These are phyloP conservation scores for Canis aureus DNA, from an alignment of 2,113 vertebrate species.

Conservation along the genomic window DNA sequence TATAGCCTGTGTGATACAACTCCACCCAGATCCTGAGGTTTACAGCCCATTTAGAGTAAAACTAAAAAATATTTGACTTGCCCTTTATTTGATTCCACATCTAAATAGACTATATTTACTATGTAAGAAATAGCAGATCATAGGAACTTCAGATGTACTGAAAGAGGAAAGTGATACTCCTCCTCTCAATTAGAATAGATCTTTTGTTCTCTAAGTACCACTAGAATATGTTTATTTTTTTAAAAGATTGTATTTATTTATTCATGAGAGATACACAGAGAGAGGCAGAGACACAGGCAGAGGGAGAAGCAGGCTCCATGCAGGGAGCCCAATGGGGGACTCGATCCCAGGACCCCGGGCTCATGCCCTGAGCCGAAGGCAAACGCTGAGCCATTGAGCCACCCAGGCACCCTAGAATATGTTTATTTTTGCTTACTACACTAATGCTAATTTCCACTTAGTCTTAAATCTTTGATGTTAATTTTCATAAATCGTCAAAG, in stretches of 20 bases:
- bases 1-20: neutral
- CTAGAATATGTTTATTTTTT: neutral
- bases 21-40: neutral
- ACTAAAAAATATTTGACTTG: neutral
- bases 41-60: neutral
- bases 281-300: too few relatives aligned
- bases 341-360: too few relatives aligned
- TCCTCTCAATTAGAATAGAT: neutral
- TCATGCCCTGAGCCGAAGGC: too few relatives aligned
- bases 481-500: constrained; percentile 5
- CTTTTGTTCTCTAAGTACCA: neutral
- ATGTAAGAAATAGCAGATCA: neutral
- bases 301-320: too few relatives aligned
- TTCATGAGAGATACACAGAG: too few relatives aligned
- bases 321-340: too few relatives aligned
- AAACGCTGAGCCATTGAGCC: too few relatives aligned
- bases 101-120: neutral
- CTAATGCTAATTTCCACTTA: neutral
- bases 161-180: neutral
- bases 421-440: neutral
- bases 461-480: neutral
- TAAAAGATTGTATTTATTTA: too few relatives aligned
- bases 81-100: neutral
- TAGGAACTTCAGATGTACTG: neutral
- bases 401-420: neutral